Percentiles rank a stretch among this genome's conserved stretches.
These are phyloP conservation scores for Drosophila nr. perissopoda DNA, from an alignment of 2,888 invertebrate genomes.

Conservation along the genomic window DNA sequence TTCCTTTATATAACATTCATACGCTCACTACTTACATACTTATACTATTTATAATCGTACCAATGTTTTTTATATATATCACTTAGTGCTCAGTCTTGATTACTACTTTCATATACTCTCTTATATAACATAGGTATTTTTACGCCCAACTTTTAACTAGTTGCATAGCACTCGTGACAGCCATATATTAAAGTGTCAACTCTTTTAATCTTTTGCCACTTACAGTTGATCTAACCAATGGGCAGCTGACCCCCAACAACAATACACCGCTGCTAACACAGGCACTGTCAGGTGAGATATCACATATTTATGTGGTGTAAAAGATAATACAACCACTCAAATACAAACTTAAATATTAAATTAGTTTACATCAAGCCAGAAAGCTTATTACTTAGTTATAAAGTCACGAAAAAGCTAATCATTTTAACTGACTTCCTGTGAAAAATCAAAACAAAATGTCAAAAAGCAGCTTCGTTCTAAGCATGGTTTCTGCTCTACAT, in stretches of 20 bases:
- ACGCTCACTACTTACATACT: constrained; percentile 39
- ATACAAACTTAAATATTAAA: not conserved
- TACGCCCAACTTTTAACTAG: constrained; percentile 48
- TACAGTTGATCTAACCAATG: constrained; percentile 97
- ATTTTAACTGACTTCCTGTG: not conserved
- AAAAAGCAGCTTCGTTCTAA: not conserved
- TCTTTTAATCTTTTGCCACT: constrained; percentile 76
- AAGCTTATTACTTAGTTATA: not conserved
- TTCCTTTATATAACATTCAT: constrained; percentile 26
- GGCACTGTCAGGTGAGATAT: constrained; percentile 94
- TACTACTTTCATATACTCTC: constrained; percentile 62
- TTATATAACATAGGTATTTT: constrained; percentile 63
- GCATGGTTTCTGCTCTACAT: not conserved
- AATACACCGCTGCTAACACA: constrained; percentile 97
- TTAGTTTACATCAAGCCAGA: not conserved
- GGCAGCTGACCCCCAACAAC: constrained; percentile 98
- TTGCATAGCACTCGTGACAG: constrained; percentile 4
- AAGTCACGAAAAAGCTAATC: not conserved
- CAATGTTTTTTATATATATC: constrained; percentile 34
- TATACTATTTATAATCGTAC: constrained; percentile 43
- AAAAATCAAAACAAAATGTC: not conserved
- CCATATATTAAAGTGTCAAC: constrained; percentile 48
- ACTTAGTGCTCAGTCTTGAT: constrained; percentile 67
- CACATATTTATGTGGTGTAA: not conserved
- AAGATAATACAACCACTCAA: not conserved